Evolutionary conservation across 2,113 vertebrate species (phyloP), one percentile per base, ranked within the genome.

Genomic region (Todiramphus chloris): DNA sequence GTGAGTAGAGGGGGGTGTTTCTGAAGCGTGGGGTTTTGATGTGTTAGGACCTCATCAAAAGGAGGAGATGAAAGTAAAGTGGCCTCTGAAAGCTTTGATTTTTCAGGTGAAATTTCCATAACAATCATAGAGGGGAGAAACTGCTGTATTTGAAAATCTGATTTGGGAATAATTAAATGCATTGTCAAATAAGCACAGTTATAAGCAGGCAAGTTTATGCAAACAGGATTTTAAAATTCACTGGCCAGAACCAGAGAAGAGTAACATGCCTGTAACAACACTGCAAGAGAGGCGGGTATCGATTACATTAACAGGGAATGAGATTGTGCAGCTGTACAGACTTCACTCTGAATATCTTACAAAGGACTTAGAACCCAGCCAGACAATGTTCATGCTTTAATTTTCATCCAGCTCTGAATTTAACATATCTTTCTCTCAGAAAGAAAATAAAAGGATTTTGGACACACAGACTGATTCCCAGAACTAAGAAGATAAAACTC

Each of bases 371-470:
- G 11, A 87, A 56, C 64, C 62, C 87, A 91, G 30, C 11, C 62
- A 91, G 66, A 64, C 48, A 39, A 69, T 21, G 19, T 53, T 53
- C 43, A 39, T 24, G 56, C 62, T 94, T 87, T 81, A 89, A 53
- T 89, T 96, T 92, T 70, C 56, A 95, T 75, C 86, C 80, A 58
- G 11, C 33, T 93, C 64, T 82, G 69, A 78, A 76, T 94, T 78
- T 60, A 46, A 90, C 78, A 44, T 28, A 74, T 24, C 72, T 53
- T 83, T 68, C 64, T 37, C 43, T 81, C 13, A 23, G 44, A 75
- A 89, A 66, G 35, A 87, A 93, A 97, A 95, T 64, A 15, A 83
- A 75, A 74, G 72, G 3, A 56, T 89, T 90, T 87, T 88, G 94
- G 76, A 41, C 0, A 2, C 51, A 72, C 0, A 0, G 46, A 89